A percentile compares a stretch with the other conserved stretches of the same genome.
Evolutionary conservation across 1,140 invertebrate genomes (phyloP).

Genomic region (Bombus waltoni): DNA sequence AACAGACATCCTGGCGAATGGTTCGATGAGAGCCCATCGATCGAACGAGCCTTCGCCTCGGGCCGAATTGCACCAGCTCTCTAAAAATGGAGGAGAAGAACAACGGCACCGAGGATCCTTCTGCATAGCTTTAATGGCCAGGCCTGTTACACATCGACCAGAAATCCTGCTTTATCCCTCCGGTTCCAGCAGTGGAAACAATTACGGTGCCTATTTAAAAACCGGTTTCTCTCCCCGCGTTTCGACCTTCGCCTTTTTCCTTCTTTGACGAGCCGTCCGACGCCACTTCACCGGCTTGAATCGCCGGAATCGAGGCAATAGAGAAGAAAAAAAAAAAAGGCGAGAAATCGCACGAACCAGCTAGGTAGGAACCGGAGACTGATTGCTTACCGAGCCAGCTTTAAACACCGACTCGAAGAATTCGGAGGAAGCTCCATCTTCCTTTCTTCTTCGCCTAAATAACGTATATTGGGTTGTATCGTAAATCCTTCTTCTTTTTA

Average conservation of each 20-base stretch:
- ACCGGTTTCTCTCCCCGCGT: slow-evolving; percentile 60
- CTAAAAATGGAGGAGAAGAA: background rate
- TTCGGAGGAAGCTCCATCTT: background rate
- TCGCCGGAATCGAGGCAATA: background rate
- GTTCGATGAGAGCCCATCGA: background rate
- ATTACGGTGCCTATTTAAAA: slow-evolving; percentile 75
- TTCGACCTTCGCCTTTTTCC: slow-evolving; percentile 24
- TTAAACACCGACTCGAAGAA: background rate
- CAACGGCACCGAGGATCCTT: slow-evolving; percentile 20
- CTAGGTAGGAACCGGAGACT: background rate
- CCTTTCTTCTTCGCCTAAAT: background rate
- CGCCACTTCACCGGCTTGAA: background rate
- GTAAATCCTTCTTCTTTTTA: background rate
- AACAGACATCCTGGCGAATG: background rate
- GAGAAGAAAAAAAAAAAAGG: background rate
- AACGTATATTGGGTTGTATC: background rate
- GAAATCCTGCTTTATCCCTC: slow-evolving; percentile 39
- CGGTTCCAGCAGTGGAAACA: slow-evolving; percentile 64
- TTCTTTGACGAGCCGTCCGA: slow-evolving; percentile 51
- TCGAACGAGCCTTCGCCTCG: background rate
- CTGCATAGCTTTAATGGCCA: slow-evolving; percentile 26
- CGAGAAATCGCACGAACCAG: background rate
- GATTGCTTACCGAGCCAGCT: background rate
- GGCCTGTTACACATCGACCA: slow-evolving; percentile 41
- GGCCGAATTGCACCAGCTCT: background rate